Evolutionary conservation across 1,140 invertebrate species (phyloP).

Genomic region (Berghia stephanieae): DNA sequence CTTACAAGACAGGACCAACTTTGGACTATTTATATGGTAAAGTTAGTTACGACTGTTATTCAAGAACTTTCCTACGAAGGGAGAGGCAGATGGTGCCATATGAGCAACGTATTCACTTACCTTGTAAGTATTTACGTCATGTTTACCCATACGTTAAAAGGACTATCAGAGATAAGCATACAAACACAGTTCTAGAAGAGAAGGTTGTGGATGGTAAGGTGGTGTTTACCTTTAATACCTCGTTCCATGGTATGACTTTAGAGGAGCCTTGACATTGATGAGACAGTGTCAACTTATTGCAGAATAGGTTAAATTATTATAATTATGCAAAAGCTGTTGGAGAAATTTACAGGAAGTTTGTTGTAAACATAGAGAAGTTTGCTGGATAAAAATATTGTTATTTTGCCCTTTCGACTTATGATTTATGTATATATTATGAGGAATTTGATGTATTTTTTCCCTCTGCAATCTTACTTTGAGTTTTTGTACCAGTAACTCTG

Average conservation of each 20-base stretch:
- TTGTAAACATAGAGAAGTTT: too few species aligned
- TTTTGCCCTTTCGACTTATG: too few species aligned
- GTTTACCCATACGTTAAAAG: conserved; percentile 24
- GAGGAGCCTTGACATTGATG: too few species aligned
- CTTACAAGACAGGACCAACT: conserved; percentile 15
- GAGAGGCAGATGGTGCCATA: conserved; percentile 23
- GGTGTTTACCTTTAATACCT: background rate
- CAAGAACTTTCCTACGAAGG: conserved; percentile 27
- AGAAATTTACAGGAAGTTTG: too few species aligned
- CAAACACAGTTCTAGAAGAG: conserved; percentile 1
- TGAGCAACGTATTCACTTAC: conserved; percentile 22
- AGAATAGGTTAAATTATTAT: too few species aligned
- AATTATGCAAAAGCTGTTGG: too few species aligned
- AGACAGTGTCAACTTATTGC: too few species aligned
- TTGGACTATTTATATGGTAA: conserved; percentile 27
- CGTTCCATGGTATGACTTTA: conserved; percentile 10
- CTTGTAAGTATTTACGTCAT: conserved; percentile 9
- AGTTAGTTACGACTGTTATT: conserved; percentile 25
- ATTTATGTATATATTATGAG: too few species aligned
- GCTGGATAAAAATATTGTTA: too few species aligned
- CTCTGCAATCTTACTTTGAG: too few species aligned
- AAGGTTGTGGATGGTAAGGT: background rate
- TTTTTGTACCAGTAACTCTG: too few species aligned
- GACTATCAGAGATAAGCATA: background rate
- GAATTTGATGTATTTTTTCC: too few species aligned